Conservation (phyloP, 2,888 invertebrate genomes). For the Rotaria socialis region DNA sequence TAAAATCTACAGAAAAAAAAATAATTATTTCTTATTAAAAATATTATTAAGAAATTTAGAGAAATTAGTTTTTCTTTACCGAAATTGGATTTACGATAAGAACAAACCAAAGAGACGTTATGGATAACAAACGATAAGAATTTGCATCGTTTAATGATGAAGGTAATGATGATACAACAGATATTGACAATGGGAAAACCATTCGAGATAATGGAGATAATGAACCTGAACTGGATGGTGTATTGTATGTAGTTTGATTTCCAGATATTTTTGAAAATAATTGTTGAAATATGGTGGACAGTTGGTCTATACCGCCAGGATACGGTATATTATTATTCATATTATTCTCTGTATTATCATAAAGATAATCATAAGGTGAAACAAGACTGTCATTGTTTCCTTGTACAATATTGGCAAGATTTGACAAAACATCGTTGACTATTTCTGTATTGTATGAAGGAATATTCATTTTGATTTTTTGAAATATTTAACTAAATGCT, state of each 20-base stretch:
- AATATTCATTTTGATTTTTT: background rate
- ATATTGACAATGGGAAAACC: background rate
- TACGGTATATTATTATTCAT: background rate
- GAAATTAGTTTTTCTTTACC: background rate
- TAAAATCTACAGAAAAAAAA: background rate
- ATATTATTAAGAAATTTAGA: too few species aligned
- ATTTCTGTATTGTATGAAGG: background rate
- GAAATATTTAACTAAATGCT: background rate
- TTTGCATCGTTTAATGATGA: background rate
- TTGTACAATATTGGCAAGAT: background rate
- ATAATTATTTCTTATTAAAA: background rate
- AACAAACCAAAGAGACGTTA: conserved; percentile 8
- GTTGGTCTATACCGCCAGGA: background rate
- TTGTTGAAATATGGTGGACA: background rate
- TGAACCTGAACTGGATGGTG: background rate
- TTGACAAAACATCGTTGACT: background rate
- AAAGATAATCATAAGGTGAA: background rate
- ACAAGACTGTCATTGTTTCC: background rate
- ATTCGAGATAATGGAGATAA: background rate
- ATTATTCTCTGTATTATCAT: background rate
- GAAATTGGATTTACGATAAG: background rate
- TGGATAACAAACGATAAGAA: background rate
- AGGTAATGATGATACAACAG: background rate
- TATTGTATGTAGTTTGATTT: background rate
- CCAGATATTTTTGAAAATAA: background rate